Evolutionary conservation across 2,888 invertebrate species (phyloP).

Genomic region (Volucella inanis): DNA sequence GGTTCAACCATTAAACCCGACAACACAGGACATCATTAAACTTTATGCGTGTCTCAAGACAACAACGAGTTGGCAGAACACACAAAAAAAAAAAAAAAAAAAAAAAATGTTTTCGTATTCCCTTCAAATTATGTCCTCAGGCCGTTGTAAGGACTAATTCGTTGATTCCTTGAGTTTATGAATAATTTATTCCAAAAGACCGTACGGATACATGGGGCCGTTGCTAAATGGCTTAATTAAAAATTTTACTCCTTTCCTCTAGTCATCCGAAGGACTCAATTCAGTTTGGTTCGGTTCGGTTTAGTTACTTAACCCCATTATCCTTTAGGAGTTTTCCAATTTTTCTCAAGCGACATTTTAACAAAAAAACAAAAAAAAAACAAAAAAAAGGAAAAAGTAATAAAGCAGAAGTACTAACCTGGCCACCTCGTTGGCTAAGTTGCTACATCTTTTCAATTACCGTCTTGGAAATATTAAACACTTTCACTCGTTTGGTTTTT

Average conservation of each 20-base stretch:
- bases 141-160: constrained; percentile 72
- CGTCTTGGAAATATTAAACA: constrained; percentile 71
- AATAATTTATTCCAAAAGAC: constrained; percentile 70
- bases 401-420: no score
- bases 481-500: not conserved
- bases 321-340: constrained; percentile 67
- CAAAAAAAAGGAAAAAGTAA: not conserved
- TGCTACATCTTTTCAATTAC: constrained; percentile 74
- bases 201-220: constrained; percentile 29
- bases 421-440: constrained; percentile 27
- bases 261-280: no score
- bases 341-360: constrained; percentile 44
- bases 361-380: constrained; percentile 8
- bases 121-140: constrained; percentile 68
- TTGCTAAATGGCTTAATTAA: constrained; percentile 74
- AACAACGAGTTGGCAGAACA: constrained; percentile 16
- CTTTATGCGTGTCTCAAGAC: constrained; percentile 33
- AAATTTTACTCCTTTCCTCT: constrained; percentile 67
- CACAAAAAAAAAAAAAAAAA: constrained; percentile 20
- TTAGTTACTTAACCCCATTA: constrained; percentile 73
- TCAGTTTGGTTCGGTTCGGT: constrained; percentile 8
- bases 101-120: constrained; percentile 16
- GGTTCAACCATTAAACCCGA: constrained; percentile 31
- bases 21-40: constrained; percentile 70
- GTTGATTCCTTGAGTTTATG: constrained; percentile 73